Evolutionary conservation across 2,113 vertebrate species (phyloP).

Genomic region (Cheilinus undulatus): DNA sequence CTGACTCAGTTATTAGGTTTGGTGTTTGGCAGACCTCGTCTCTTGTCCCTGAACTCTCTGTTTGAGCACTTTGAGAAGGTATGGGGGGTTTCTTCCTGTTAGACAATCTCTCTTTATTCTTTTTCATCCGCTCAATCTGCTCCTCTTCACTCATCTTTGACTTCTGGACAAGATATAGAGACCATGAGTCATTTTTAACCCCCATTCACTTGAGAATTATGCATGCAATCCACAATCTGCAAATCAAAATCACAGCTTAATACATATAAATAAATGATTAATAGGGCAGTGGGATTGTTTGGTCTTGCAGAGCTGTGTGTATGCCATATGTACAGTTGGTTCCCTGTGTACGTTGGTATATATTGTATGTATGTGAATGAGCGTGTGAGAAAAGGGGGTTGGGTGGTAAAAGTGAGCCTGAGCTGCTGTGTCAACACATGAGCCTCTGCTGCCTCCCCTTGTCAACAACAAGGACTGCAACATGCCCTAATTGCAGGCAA

Average conservation of each 20-base stretch:
- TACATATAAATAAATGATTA: neutral
- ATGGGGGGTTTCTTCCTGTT: slow-evolving; percentile 70
- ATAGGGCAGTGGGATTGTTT: slow-evolving; percentile 24
- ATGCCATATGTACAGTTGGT: slow-evolving; percentile 2
- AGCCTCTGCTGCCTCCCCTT: slow-evolving; percentile 65
- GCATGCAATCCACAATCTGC: neutral
- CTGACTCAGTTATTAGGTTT: neutral
- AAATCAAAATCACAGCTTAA: neutral
- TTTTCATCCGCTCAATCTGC: slow-evolving; percentile 78
- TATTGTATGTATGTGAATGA: slow-evolving; percentile 14
- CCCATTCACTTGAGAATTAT: neutral
- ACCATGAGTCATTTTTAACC: slow-evolving; percentile 33
- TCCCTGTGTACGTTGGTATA: slow-evolving; percentile 10
- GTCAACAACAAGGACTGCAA: slow-evolving; percentile 50
- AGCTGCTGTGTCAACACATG: slow-evolving; percentile 12
- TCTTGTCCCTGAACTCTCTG: slow-evolving; percentile 48
- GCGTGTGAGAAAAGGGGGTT: slow-evolving; percentile 38
- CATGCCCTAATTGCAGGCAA: slow-evolving; percentile 77
- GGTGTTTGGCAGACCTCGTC: slow-evolving; percentile 66
- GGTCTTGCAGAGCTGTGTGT: neutral
- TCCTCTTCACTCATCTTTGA: slow-evolving; percentile 79
- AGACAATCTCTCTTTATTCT: slow-evolving; percentile 71
- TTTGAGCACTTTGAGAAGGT: slow-evolving; percentile 16
- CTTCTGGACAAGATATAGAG: slow-evolving; percentile 58
- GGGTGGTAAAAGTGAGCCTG: slow-evolving; percentile 26